Evolutionary conservation across 2,888 invertebrate species (phyloP).

Genomic region (Sacculina carcini): DNA sequence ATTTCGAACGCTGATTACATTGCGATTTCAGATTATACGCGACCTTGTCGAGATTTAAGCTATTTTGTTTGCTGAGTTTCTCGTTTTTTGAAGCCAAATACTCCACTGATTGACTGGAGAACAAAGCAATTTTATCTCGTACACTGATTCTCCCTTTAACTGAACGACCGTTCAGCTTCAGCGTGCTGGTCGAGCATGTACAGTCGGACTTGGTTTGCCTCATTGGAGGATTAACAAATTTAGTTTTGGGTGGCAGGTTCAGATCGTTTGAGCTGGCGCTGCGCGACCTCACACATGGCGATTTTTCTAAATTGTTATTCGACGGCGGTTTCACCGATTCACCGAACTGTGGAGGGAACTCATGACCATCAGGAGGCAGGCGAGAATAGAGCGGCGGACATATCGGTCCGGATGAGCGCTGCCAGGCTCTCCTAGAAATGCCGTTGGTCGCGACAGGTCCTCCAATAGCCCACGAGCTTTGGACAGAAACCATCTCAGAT

Average conservation of each 20-base stretch:
- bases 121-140: conserved; percentile 64
- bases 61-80: conserved; percentile 8
- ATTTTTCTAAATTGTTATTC: conserved; percentile 7
- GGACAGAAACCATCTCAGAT: too few relatives aligned
- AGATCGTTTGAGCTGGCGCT: conserved; percentile 12
- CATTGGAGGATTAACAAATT: conserved; percentile 7
- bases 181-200: conserved; percentile 14
- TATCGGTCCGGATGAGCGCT: too few relatives aligned
- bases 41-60: background rate
- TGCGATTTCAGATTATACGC: conserved; percentile 7
- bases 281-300: conserved; percentile 20
- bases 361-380: conserved; percentile 55
- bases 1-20: conserved; percentile 10
- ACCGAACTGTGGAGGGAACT: conserved; percentile 42
- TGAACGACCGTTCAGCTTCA: conserved; percentile 17
- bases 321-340: conserved; percentile 27
- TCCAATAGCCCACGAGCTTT: too few relatives aligned
- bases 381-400: conserved; percentile 30
- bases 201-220: conserved; percentile 8
- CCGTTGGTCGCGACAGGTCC: too few relatives aligned
- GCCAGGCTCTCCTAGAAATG: too few relatives aligned
- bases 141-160: conserved; percentile 27
- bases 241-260: conserved; percentile 3
- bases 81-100: conserved; percentile 7
- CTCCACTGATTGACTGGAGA: conserved; percentile 27